A percentile compares a stretch with the other conserved stretches of the same genome.
phyloP scores from a whole-genome alignment of 2,888 invertebrate species.

The Synergus umbraculus region DNA sequence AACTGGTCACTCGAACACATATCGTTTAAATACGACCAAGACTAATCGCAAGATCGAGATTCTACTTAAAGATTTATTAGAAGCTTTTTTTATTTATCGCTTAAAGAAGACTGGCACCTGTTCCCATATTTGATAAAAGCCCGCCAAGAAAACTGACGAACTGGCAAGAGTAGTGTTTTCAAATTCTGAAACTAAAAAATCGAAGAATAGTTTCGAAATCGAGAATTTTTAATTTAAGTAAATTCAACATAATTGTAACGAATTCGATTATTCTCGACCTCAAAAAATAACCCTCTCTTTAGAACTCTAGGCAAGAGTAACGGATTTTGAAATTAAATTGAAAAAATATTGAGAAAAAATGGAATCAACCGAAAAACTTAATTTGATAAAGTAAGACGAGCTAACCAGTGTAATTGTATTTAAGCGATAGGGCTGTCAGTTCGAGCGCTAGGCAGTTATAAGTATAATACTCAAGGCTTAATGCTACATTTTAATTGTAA shows the following conservation, averaged over 20 bases:
- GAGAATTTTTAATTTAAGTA: neutral
- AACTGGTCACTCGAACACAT: conserved; percentile 39
- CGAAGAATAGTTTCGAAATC: neutral
- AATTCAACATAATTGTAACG: too few species aligned
- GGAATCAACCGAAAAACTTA: neutral
- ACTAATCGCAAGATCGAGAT: conserved; percentile 28
- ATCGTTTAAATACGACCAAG: conserved; percentile 16
- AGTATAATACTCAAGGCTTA: conserved; percentile 36
- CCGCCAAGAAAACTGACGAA: conserved; percentile 27
- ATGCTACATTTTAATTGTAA: conserved; percentile 35
- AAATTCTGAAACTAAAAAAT: conserved; percentile 3
- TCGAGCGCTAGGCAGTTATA: conserved; percentile 35
- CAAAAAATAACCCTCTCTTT: neutral
- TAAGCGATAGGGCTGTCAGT: conserved; percentile 35
- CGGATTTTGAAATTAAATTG: neutral
- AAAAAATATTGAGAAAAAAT: neutral
- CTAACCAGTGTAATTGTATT: conserved; percentile 26
- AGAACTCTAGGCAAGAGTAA: conserved; percentile 26
- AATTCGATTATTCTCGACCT: neutral
- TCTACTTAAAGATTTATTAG: conserved; percentile 24
- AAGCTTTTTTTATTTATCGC: conserved; percentile 24
- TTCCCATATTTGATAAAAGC: conserved; percentile 43
- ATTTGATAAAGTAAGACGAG: conserved; percentile 20
- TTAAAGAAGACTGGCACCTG: conserved; percentile 45
- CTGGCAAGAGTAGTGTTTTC: conserved; percentile 12